These are phyloP conservation scores for Diloba caeruleocephala DNA, from an alignment of 2,888 invertebrate genomes.

Conservation along the genomic window DNA sequence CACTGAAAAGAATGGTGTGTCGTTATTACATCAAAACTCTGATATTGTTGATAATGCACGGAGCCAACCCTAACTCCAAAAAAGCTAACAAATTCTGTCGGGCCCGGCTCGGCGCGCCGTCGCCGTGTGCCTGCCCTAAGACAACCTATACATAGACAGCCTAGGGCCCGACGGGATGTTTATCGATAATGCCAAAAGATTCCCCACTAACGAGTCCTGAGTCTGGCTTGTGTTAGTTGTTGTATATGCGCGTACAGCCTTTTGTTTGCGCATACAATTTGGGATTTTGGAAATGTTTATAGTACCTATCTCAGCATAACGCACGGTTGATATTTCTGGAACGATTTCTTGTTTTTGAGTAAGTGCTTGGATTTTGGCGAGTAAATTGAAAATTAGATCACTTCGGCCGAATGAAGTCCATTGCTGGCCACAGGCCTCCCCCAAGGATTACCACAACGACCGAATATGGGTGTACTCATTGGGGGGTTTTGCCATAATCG, in stretches of 20 bases:
- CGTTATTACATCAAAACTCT: neutral
- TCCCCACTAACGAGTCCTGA: conserved; percentile 59
- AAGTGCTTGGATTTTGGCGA: neutral
- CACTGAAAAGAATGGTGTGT: neutral
- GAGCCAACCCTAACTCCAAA: conserved; percentile 77
- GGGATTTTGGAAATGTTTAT: conserved; percentile 18
- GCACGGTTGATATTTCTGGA: conserved; percentile 16
- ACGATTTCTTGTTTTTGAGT: neutral
- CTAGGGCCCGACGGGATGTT: conserved; percentile 76
- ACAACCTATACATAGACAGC: conserved; percentile 81
- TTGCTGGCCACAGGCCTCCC: too few relatives aligned
- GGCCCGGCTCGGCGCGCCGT: conserved; percentile 69
- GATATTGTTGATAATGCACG: neutral
- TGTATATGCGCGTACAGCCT: conserved; percentile 31
- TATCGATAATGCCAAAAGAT: conserved; percentile 66
- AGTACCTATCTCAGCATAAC: conserved; percentile 16
- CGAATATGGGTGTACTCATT: too few relatives aligned
- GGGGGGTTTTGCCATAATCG: too few relatives aligned
- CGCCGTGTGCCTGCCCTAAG: conserved; percentile 85
- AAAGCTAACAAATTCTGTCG: conserved; percentile 70
- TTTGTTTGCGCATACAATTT: conserved; percentile 39
- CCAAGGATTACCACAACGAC: too few relatives aligned
- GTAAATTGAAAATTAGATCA: neutral
- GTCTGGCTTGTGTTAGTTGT: conserved; percentile 53
- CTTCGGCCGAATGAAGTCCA: too few relatives aligned